phyloP scores from a whole-genome alignment of 2,113 vertebrate genomes.

The Nanorana parkeri region DNA sequence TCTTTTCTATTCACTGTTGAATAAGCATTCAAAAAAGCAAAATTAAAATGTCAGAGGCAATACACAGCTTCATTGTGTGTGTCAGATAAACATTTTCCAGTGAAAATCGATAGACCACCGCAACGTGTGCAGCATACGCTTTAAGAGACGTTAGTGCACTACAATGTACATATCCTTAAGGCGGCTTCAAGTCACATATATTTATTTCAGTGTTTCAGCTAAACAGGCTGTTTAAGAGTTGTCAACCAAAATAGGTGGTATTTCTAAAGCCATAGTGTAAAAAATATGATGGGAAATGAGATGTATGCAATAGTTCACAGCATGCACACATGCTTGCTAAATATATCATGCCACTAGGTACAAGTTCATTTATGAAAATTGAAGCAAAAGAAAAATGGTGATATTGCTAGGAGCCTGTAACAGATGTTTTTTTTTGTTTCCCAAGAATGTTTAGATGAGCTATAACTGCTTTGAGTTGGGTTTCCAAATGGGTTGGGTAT shows the following conservation, averaged over 20 bases:
- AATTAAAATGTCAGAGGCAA: slow-evolving; percentile 44
- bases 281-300: too few relatives aligned
- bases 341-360: too few relatives aligned
- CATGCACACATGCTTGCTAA: too few relatives aligned
- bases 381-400: too few relatives aligned
- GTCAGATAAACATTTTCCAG: slow-evolving; percentile 33
- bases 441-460: too few relatives aligned
- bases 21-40: slow-evolving; percentile 39
- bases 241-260: background rate
- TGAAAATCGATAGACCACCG: slow-evolving; percentile 29
- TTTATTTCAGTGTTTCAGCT: background rate
- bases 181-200: background rate
- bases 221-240: slow-evolving; percentile 2
- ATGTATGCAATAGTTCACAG: too few relatives aligned
- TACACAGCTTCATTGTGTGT: slow-evolving; percentile 34
- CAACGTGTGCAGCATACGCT: background rate
- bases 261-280: background rate
- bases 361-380: too few relatives aligned
- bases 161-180: background rate
- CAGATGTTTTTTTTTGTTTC: too few relatives aligned
- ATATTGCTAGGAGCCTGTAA: too few relatives aligned
- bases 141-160: background rate
- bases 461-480: too few relatives aligned
- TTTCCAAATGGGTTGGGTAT: too few relatives aligned
- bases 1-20: slow-evolving; percentile 47